Percentiles rank a stretch among this genome's conserved stretches.
Evolutionary conservation across 2,888 invertebrate species (phyloP).

Genomic region (Melanchra persicariae): DNA sequence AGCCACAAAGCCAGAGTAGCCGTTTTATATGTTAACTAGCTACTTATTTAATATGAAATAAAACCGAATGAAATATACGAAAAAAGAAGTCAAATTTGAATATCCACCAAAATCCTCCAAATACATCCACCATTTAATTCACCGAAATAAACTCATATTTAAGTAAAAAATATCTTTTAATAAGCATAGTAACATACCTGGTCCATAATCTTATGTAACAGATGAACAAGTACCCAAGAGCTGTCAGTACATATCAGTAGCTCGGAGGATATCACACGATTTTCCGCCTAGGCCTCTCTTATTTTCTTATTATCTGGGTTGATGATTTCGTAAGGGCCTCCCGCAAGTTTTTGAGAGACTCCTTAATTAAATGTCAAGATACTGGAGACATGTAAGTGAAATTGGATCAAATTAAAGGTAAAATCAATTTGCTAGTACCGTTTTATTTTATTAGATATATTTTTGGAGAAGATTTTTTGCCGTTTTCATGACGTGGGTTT

Average conservation of each 20-base stretch:
- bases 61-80: not conserved
- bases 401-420: constrained; percentile 25
- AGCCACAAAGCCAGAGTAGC: too few species aligned
- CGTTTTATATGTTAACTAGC: too few species aligned
- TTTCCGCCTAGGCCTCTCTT: constrained; percentile 36
- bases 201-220: constrained; percentile 34
- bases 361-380: constrained; percentile 46
- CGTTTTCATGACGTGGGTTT: too few species aligned
- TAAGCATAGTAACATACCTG: constrained; percentile 20
- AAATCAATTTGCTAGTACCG: constrained; percentile 21
- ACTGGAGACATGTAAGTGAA: constrained; percentile 26
- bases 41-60: too few species aligned
- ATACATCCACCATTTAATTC: not conserved
- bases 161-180: constrained; percentile 4
- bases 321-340: constrained; percentile 39
- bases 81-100: not conserved
- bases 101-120: not conserved
- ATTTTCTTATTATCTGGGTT: constrained; percentile 56
- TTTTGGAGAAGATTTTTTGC: too few species aligned
- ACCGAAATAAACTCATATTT: not conserved
- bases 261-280: constrained; percentile 26
- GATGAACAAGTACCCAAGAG: constrained; percentile 27
- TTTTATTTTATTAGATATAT: not conserved
- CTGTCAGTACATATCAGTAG: constrained; percentile 44
- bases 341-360: constrained; percentile 31